phyloP scores from a whole-genome alignment of 2,113 vertebrate genomes.

The Leuciscus idus region DNA sequence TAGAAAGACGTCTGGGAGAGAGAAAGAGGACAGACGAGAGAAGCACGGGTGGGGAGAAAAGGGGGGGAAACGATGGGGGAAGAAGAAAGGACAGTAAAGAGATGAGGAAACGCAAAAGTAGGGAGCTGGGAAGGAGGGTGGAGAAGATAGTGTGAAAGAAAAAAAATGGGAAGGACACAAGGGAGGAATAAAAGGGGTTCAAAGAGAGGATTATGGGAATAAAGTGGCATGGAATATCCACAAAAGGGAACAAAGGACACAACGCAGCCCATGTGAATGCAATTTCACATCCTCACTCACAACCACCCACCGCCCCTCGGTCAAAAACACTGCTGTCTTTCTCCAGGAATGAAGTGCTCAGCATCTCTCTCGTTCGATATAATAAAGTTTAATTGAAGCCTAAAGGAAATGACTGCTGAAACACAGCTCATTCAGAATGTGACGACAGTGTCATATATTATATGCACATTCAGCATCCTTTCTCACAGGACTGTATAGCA shows the following conservation, averaged over 20 bases:
- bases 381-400: conserved; percentile 18
- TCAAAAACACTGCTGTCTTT: conserved; percentile 16
- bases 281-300: conserved; percentile 19
- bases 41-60: neutral
- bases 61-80: neutral
- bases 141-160: conserved; percentile 9
- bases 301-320: neutral
- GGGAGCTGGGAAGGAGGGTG: conserved; percentile 25
- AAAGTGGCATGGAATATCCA: neutral
- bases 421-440: neutral
- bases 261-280: neutral
- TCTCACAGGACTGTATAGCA: neutral
- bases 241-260: conserved; percentile 4
- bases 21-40: neutral
- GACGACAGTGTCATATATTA: neutral
- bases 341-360: neutral
- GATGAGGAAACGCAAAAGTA: neutral
- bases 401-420: neutral
- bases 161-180: neutral
- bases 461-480: neutral
- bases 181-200: neutral
- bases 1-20: neutral
- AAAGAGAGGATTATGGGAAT: conserved; percentile 23
- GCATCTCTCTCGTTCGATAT: neutral
- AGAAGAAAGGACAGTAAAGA: neutral